Percentiles rank a stretch among this genome's conserved stretches.
Evolutionary conservation across 2,113 vertebrate genomes (phyloP).

Genomic region (Pluvianellus socialis): DNA sequence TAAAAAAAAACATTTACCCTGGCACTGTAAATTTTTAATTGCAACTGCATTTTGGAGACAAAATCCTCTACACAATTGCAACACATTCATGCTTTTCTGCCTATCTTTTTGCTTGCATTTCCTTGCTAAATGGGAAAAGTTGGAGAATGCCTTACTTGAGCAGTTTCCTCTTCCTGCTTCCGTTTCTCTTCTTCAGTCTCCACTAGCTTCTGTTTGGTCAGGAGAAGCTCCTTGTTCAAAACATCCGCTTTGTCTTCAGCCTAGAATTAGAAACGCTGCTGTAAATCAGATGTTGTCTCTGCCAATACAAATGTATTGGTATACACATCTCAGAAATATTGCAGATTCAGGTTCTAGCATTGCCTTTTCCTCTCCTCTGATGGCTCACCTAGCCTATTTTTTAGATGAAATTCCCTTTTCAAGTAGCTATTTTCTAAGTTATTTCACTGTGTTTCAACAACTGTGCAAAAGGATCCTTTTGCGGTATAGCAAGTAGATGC

Average conservation of each 20-base stretch:
- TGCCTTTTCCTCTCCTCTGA: neutral
- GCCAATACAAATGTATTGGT: neutral
- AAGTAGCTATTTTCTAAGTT: neutral
- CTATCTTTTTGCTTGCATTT: neutral
- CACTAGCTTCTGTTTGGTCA: constrained; percentile 93
- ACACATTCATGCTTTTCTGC: neutral
- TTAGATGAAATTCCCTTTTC: neutral
- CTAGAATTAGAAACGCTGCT: constrained; percentile 58
- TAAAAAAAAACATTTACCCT: neutral
- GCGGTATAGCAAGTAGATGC: neutral
- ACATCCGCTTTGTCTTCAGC: constrained; percentile 97
- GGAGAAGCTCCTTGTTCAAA: constrained; percentile 94
- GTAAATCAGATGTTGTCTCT: neutral
- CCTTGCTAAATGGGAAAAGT: neutral
- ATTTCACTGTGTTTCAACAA: neutral
- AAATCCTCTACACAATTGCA: neutral
- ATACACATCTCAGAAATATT: neutral
- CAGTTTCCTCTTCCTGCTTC: constrained; percentile 94
- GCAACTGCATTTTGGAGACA: neutral
- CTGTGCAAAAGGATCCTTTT: neutral
- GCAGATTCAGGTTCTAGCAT: neutral
- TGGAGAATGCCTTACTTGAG: constrained; percentile 79
- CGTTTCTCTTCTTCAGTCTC: constrained; percentile 96
- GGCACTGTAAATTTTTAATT: neutral
- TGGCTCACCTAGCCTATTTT: neutral